Evolutionary conservation across 2,888 invertebrate species (phyloP), one percentile per base, ranked within the genome.

Genomic region (Hirudinaria manillensis): DNA sequence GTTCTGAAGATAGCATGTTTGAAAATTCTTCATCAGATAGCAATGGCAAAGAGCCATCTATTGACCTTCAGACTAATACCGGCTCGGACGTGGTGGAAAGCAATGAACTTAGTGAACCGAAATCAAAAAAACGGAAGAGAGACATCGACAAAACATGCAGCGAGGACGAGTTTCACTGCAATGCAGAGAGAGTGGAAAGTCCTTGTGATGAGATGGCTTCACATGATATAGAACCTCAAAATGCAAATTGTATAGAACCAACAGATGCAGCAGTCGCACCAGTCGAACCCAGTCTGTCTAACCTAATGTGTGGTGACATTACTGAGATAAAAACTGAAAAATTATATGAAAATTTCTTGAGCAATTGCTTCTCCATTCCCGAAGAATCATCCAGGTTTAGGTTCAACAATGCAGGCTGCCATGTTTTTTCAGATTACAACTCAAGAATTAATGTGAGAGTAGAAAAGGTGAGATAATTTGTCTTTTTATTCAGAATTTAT

Each of bases 291-390:
- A 68, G 34, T 36, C 27, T 68, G n/a, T 34, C 68, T n/a, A n/a
- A 68, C 7, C 21, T 68, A 24, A 34, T 68, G 7, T 68, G 68
- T 68, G 68, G 36, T 10, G 36, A 68, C 34, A n/a, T 68, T 13
- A 36, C 68, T 7, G 68, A 68, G 36, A 68, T 68, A 24, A 68
- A 68, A 68, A 34, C 32, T 13, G 68, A 68, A 34, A 29, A 34
- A 32, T 19, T 68, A 7, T 32, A 68, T n/a, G 68, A 68, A 32
- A 68, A 68, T 36, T 68, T 68, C 32, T n/a, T 68, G n/a, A 68
- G 13, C 68, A 34, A 32, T 32, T 68, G 68, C 32, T 68, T 66
- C 27, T 36, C 36, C 38, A 56, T 24, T 24, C n/a, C 56, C 74
- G 51, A 74, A 32, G 66, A 51, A n/a, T 27, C 66, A 34, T 38